Evolutionary conservation across 2,113 vertebrate species (phyloP).

Genomic region (Pituophis catenifer): DNA sequence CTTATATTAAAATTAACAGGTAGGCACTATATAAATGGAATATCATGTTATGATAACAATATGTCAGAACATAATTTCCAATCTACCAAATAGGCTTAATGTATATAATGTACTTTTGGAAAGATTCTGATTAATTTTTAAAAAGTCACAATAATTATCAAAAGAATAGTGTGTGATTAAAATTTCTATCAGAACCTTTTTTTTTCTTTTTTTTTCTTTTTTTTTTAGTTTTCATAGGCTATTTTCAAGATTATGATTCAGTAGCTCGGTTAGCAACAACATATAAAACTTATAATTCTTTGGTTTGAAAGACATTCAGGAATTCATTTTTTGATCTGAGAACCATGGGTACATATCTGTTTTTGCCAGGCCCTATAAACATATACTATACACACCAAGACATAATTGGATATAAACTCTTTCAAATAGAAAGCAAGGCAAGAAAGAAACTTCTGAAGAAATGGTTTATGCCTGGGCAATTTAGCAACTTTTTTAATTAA

Average conservation of each 20-base stretch:
- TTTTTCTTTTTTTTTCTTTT: not conserved
- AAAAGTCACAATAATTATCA: not conserved
- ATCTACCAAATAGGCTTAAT: not conserved
- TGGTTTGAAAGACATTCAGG: not conserved
- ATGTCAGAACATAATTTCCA: slow-evolving; percentile 23
- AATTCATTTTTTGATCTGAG: not conserved
- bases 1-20: slow-evolving; percentile 23
- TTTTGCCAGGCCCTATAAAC: not conserved
- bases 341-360: not conserved
- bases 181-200: not conserved
- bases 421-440: not conserved
- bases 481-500: not conserved
- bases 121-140: slow-evolving; percentile 13
- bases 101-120: slow-evolving; percentile 18
- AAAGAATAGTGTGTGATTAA: not conserved
- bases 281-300: not conserved
- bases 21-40: slow-evolving; percentile 6
- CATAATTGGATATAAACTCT: not conserved
- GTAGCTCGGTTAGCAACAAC: not conserved
- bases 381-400: not conserved
- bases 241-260: not conserved
- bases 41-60: slow-evolving; percentile 18
- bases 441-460: not conserved
- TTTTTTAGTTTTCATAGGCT: not conserved
- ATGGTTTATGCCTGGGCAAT: not conserved